These are phyloP conservation scores for Bolinopsis microptera DNA, from an alignment of 37 sponge, comb jelly and placozoan species.

Conservation along the genomic window DNA sequence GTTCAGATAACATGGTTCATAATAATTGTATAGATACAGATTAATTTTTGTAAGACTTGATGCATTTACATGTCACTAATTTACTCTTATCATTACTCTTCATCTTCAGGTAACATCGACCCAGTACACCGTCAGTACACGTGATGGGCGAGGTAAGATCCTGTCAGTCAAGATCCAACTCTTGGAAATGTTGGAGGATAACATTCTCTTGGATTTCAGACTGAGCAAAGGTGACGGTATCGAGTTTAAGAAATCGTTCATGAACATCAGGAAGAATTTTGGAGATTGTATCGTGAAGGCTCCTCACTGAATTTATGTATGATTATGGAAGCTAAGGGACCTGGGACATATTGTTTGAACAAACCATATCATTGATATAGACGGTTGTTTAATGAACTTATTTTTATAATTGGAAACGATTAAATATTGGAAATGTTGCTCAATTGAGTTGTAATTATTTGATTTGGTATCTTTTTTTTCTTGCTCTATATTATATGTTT, in stretches of 20 bases:
- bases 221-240: conserved; percentile 88
- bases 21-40: no score
- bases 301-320: no score
- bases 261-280: conserved; percentile 74
- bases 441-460: background rate
- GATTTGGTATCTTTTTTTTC: background rate
- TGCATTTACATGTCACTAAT: no score
- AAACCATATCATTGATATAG: no score
- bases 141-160: background rate
- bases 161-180: conserved; percentile 63
- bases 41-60: no score
- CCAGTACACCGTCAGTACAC: conserved; percentile 46
- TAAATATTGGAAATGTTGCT: no score
- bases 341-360: no score
- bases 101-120: background rate
- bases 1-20: no score
- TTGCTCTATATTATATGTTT: background rate
- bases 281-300: conserved; percentile 70
- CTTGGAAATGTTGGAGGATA: conserved; percentile 16
- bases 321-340: no score
- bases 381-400: no score
- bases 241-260: conserved; percentile 88
- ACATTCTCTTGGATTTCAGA: conserved; percentile 35
- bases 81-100: background rate
- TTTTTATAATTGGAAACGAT: no score